Base-by-base conservation (phyloP, 2,797 vertebrate genomes). In the Malurus leucopterus region DNA sequence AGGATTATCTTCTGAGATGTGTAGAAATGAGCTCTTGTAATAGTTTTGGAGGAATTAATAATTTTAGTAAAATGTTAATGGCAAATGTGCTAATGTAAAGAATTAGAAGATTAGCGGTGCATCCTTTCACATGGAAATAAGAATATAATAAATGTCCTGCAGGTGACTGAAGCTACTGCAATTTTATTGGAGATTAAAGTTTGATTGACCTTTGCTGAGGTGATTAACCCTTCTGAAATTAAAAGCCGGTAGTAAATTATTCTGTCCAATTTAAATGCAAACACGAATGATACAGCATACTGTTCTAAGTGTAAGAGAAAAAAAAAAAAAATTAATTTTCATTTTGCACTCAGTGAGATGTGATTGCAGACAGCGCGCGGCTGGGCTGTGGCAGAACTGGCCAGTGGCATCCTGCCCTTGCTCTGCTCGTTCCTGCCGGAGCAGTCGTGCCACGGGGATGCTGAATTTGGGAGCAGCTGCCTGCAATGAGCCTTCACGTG, bases 191-290 rank as follows among this genome's bases (percentile, higher is more conserved):
- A 96, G 97, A 97, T 97, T 97, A 96, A 96, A 97, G 96, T 97
- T 96, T 96, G 95, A 97, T 96, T 97, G 97, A 96, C 97, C 97
- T 97, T 97, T 96, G 91, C 95, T 94, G 95, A 95, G 95, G 86
- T 96, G 96, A 97, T 98, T 97, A 97, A 97, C 96, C 97, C 95
- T 96, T 94, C 87, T 91, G 93, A 97, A 97, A 97, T 98, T 97
- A 97, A 97, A 97, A 97, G 79, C 78, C 63, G 83, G 78, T 68
- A 84, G 86, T 94, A 96, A 97, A 97, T 96, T 94, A 97, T 95
- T 96, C 95, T 91, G 91, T 92, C 92, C 93, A 96, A 96, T 97
- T 97, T 97, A 98, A 97, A 97, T 97, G 94, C 95, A 96, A 97
- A 96, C 96, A 93, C 38, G 12, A 72, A 93, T 30, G 70, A 70